Conservation (phyloP, 2,888 invertebrate species). For the Xestia xanthographa region DNA sequence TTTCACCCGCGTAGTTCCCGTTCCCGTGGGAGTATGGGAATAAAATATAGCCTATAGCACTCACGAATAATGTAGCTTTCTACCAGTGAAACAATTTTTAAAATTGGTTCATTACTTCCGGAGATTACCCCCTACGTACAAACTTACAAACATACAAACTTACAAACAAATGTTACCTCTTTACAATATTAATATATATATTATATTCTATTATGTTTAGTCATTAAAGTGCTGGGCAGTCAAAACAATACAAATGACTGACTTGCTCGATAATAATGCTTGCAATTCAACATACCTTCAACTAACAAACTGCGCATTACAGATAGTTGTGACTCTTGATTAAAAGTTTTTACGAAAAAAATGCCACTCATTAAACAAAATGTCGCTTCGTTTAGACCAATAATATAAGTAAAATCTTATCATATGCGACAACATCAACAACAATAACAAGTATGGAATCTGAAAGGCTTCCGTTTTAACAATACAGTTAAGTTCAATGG, state of each 20-base stretch:
- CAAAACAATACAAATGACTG: not conserved
- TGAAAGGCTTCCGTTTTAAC: slow-evolving; percentile 55
- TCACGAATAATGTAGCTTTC: no score
- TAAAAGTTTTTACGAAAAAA: not conserved
- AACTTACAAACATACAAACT: no score
- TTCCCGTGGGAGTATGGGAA: no score
- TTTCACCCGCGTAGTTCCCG: no score
- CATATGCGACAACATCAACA: slow-evolving; percentile 10
- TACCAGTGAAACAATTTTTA: no score
- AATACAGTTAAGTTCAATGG: slow-evolving; percentile 53
- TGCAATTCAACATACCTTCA: not conserved
- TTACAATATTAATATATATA: no score
- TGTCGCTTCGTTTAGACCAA: not conserved
- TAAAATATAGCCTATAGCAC: no score
- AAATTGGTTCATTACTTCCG: no score
- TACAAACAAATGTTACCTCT: no score
- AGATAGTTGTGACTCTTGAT: not conserved
- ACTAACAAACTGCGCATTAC: not conserved
- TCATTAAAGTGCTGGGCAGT: not conserved
- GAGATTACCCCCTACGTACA: no score
- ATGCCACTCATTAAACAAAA: not conserved
- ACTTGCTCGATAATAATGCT: not conserved
- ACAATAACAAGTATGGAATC: slow-evolving; percentile 28
- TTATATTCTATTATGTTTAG: not conserved
- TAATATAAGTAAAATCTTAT: not conserved